phyloP scores from a whole-genome alignment of 23 tunicate species.

The Trididemnum nubilum region DNA sequence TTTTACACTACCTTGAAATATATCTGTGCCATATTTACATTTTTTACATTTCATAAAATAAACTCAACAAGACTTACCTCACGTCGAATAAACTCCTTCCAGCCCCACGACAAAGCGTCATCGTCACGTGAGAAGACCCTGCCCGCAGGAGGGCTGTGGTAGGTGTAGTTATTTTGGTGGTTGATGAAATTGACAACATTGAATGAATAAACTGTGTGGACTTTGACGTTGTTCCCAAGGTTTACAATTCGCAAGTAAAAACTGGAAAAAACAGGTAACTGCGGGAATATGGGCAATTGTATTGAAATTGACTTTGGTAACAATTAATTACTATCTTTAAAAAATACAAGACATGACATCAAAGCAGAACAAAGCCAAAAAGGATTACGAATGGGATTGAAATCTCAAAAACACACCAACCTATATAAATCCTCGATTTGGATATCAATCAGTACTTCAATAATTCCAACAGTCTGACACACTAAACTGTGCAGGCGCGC shows the following conservation, averaged over 20 bases:
- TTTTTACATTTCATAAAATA: too few relatives aligned
- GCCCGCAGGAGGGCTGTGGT: constrained; percentile 95
- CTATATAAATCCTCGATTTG: too few relatives aligned
- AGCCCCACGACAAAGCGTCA: constrained; percentile 99
- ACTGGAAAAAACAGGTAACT: constrained; percentile 59
- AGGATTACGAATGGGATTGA: too few relatives aligned
- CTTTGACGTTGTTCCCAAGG: constrained; percentile 89
- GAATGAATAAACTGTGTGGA: constrained; percentile 87
- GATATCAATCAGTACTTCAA: too few relatives aligned
- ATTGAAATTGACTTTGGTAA: background rate
- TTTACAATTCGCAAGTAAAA: constrained; percentile 94
- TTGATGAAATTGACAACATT: constrained; percentile 85
- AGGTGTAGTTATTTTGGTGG: constrained; percentile 87
- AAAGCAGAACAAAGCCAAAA: too few relatives aligned
- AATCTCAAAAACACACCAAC: too few relatives aligned
- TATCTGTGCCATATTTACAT: too few relatives aligned
- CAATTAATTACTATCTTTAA: too few relatives aligned
- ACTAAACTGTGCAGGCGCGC: too few relatives aligned
- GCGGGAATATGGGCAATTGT: background rate
- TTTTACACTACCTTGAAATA: too few relatives aligned
- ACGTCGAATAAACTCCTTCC: constrained; percentile 96
- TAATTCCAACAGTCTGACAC: too few relatives aligned
- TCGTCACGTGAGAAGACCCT: constrained; percentile 82
- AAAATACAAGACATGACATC: too few relatives aligned
- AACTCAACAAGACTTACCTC: constrained; percentile 84